Evolutionary conservation across 2,888 invertebrate genomes (phyloP), one percentile per base, ranked within the genome.

Genomic region (Gnatocerus cornutus): DNA sequence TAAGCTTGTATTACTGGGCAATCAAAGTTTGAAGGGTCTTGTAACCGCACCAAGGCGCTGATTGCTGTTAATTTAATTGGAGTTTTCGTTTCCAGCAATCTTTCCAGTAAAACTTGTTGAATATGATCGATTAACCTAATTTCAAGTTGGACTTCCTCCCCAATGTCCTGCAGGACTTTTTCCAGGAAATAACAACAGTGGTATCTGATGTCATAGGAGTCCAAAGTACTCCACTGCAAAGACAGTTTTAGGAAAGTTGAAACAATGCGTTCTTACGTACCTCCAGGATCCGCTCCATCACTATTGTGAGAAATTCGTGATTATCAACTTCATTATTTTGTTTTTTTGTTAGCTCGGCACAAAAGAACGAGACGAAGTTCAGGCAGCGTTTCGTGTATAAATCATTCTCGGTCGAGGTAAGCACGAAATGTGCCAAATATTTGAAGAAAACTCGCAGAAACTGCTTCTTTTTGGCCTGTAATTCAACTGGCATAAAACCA

Each of bases 1-100:
- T 92, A 94, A 0, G 91, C 89, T 76, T 90, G 89, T 0, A 94
- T 90, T 0, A 96, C 92, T 0, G 90, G 90, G 81, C 96, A 96
- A 30, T 92, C 88, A 0, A 88, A 88, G 78, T 93, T 91, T 50
- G 86, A 86, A 0, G 95, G 95, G 75, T 93, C 91, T 83, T 97
- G 97, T 0, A 97, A 85, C 3, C 95, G 87, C 46, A 92, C 90
- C 48, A 96, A 85, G 0, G 95, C 94, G 33, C 90, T 84, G 0
- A 94, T 91, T 0, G 96, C 95, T 77, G 95, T 92, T 13, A 92
- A 90, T 21, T 96, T 87, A 1, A 97, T 93, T 55, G 90, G 89
- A 0, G 93, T 88, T 41, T 92, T 90, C 3, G 90, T 43, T 41
- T 9, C 56, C 27, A 74, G 62, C 67, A 77, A 71, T 59, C 78